Evolutionary conservation across 1,140 invertebrate genomes (phyloP), one percentile per base, ranked within the genome.

Genomic region (Ceratina calcarata): DNA sequence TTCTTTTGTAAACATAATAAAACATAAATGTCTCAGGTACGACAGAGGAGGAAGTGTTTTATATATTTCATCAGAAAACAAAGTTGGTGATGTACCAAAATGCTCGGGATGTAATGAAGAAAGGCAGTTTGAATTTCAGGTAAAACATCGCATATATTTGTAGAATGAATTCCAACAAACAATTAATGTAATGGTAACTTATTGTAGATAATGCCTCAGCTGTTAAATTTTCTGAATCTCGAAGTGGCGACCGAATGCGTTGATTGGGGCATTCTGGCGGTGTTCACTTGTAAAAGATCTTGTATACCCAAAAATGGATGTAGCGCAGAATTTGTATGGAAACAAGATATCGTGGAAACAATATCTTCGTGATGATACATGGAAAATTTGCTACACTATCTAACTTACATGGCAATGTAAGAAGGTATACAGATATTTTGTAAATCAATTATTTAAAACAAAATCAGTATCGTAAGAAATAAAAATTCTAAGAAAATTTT

Each of bases 41-140:
- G 93, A 97, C 49, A 94, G 95, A 88, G 95, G 94, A 64, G 97
- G 97, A 4, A 87, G 91, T 58, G 97, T 97, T 24, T 90, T 99
- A 2, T 98, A 96, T 95, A 97, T 98, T 61, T 96, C 97, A 53
- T 89, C 91, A 53, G 92, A 93, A 51, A 84, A 90, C 68, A 91
- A 92, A 66, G 91, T 94, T 45, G 70, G 86, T 60, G 89, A 95
- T 49, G 93, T 98, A 88, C 97, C 98, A 27, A 93, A 94, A 27
- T 99, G 98, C 92, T 91, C 94, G 67, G 90, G 94, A 76, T 99
- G 98, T 93, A 94, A 95, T 75, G 93, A 94, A 20, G 92, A 94
- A 78, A 95, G 98, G 82, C 94, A 96, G 84, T 99, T 98, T 95
- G 98, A 99, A 93, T 98, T 98, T 94, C 97, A 98, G 94, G 96